Conservation (phyloP, 2,888 invertebrate species). For the Stomorhina lunata region DNA sequence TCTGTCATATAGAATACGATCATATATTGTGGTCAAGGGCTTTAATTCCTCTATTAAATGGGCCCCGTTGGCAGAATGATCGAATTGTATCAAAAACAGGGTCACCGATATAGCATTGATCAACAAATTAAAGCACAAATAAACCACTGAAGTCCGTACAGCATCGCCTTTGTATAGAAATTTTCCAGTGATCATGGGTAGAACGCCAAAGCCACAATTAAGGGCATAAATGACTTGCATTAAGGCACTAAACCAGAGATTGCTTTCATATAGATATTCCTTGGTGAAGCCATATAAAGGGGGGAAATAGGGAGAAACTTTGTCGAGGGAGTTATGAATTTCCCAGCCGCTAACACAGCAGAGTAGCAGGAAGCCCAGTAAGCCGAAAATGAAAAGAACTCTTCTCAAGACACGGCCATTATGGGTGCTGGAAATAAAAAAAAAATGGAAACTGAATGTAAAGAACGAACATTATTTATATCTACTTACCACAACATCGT, state of each 20-base stretch:
- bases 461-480: background rate
- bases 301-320: conserved; percentile 75
- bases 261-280: conserved; percentile 72
- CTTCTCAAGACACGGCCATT: conserved; percentile 78
- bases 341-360: conserved; percentile 78
- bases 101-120: conserved; percentile 79
- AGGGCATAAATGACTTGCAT: conserved; percentile 79
- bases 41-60: conserved; percentile 76
- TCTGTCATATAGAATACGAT: conserved; percentile 74
- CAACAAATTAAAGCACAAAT: conserved; percentile 79
- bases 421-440: conserved; percentile 75
- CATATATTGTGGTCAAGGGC: conserved; percentile 78
- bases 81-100: conserved; percentile 79
- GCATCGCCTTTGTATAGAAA: conserved; percentile 80
- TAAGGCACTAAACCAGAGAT: conserved; percentile 79
- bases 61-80: conserved; percentile 73
- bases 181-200: conserved; percentile 80
- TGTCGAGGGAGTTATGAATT: conserved; percentile 75
- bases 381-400: conserved; percentile 76
- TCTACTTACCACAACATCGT: conserved; percentile 77
- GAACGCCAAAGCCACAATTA: conserved; percentile 78
- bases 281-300: conserved; percentile 76
- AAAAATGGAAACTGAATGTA: background rate
- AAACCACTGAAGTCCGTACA: conserved; percentile 78
- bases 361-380: conserved; percentile 75